These are phyloP conservation scores for Scelioninae gen. 1 DNA, from an alignment of 2,888 invertebrate genomes.

Conservation along the genomic window DNA sequence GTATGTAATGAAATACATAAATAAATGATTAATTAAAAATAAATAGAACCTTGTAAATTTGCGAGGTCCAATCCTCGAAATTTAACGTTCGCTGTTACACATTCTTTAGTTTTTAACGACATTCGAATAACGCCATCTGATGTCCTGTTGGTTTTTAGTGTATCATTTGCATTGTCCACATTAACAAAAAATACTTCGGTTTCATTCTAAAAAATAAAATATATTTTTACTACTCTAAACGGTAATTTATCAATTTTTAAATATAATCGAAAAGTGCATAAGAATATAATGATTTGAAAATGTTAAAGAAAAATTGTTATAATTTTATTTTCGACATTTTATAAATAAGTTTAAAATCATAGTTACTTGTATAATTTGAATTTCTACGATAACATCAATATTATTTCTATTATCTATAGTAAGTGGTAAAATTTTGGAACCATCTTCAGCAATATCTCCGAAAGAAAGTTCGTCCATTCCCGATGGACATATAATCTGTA, in stretches of 20 bases:
- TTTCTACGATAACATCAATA: constrained; percentile 75
- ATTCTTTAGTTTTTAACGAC: constrained; percentile 69
- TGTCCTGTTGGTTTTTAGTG: constrained; percentile 42
- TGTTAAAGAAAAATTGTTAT: not conserved
- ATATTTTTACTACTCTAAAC: too few species aligned
- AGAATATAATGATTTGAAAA: too few species aligned
- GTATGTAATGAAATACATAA: too few species aligned
- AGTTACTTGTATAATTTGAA: constrained; percentile 76
- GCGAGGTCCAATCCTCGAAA: constrained; percentile 73
- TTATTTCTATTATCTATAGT: constrained; percentile 80
- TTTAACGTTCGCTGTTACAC: constrained; percentile 72
- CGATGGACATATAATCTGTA: constrained; percentile 72
- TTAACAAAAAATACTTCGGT: constrained; percentile 75
- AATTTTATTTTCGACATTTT: not conserved
- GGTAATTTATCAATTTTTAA: too few species aligned
- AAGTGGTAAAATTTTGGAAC: constrained; percentile 73
- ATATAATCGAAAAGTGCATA: too few species aligned
- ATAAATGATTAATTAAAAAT: too few species aligned
- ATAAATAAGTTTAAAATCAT: not conserved
- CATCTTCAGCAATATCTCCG: constrained; percentile 74
- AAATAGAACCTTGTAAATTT: constrained; percentile 66
- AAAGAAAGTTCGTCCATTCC: constrained; percentile 76
- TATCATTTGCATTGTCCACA: constrained; percentile 72
- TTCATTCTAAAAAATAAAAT: constrained; percentile 73
- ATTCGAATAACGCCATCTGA: constrained; percentile 66